Base-by-base conservation (phyloP, 2,888 invertebrate species). In the Nysson spinosus region DNA sequence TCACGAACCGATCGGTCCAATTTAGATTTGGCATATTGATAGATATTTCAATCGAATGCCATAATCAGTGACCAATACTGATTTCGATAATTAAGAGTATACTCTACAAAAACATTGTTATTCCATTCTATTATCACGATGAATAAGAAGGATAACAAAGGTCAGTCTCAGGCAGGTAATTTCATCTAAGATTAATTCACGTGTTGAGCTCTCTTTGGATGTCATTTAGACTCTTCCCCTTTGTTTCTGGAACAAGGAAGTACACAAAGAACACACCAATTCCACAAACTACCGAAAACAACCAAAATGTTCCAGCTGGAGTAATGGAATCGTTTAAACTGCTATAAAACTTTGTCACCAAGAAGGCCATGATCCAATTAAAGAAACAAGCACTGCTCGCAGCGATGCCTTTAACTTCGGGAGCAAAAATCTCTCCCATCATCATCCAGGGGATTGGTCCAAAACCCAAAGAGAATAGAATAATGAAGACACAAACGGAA, bases 361-460 rank as follows among this genome's bases (percentile, higher is more conserved):
- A 80, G 84, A 96, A 96, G 35, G 94, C 94, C 75, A 94, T 88
- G 11, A 93, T 85, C 95, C 96, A 96, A 84, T 95, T 96, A 46
- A 94, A 90, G 0, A 95, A 91, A 16, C 95, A 94, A 0, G 95
- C 94, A 17, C 94, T 91, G 0, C 95, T 94, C 14, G 92, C 91
- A 17, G 93, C 93, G 47, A 93, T 89, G 2, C 92, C 93, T 83
- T 95, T 95, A 58, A 95, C 93, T 77, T 95, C 93, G 1, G 93
- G 89, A 42, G 94, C 90, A 84, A 96, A 94, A 7, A 96, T 88
- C 85, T 96, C 96, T 1, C 95, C 91, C 85, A 93, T 89, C 89
- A 95, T 93, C 89, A 96, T 90, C 95, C 95, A 95, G 0, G 96
- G 96, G 39, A 96, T 94, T 0, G 96, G 96, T 0, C 96, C 96